Evolutionary conservation across 2,888 invertebrate species (phyloP).

Genomic region (Epistrophe grossulariae): DNA sequence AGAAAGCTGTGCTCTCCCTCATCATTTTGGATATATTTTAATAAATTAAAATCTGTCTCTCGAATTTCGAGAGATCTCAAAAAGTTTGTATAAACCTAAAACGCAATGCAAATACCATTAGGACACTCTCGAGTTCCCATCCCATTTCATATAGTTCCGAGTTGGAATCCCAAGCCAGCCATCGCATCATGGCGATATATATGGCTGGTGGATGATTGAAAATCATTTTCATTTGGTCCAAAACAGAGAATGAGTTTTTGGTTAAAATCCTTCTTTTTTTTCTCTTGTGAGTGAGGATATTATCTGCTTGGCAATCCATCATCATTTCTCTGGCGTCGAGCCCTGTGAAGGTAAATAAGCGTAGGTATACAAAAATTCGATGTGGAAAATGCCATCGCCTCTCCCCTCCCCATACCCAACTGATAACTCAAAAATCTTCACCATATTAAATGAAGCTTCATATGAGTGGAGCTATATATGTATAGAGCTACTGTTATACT

Average conservation of each 20-base stretch:
- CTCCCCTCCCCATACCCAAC: not conserved
- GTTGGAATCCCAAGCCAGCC: not conserved
- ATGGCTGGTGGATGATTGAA: slow-evolving; percentile 37
- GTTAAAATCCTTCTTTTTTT: slow-evolving; percentile 42
- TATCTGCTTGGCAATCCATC: slow-evolving; percentile 71
- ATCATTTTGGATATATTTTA: slow-evolving; percentile 76
- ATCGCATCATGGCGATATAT: not conserved
- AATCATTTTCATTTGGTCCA: slow-evolving; percentile 52
- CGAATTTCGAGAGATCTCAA: slow-evolving; percentile 50
- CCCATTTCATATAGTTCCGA: not conserved
- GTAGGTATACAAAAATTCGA: slow-evolving; percentile 34
- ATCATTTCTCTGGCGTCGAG: slow-evolving; percentile 47
- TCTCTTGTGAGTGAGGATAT: slow-evolving; percentile 42
- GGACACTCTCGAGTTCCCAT: slow-evolving; percentile 44
- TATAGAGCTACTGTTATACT: no score
- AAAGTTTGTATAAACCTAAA: slow-evolving; percentile 47
- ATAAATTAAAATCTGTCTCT: slow-evolving; percentile 78
- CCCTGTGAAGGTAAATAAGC: slow-evolving; percentile 65
- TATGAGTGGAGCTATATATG: not conserved
- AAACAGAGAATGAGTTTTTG: slow-evolving; percentile 34
- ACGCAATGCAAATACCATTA: slow-evolving; percentile 77
- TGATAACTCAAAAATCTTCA: slow-evolving; percentile 56
- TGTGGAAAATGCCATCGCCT: slow-evolving; percentile 29
- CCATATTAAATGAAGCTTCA: slow-evolving; percentile 40
- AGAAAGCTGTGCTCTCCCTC: slow-evolving; percentile 18